Percentiles rank a stretch among this genome's conserved stretches.
Conservation (phyloP, 1,140 invertebrate genomes). For the Halictus rubicundus region DNA sequence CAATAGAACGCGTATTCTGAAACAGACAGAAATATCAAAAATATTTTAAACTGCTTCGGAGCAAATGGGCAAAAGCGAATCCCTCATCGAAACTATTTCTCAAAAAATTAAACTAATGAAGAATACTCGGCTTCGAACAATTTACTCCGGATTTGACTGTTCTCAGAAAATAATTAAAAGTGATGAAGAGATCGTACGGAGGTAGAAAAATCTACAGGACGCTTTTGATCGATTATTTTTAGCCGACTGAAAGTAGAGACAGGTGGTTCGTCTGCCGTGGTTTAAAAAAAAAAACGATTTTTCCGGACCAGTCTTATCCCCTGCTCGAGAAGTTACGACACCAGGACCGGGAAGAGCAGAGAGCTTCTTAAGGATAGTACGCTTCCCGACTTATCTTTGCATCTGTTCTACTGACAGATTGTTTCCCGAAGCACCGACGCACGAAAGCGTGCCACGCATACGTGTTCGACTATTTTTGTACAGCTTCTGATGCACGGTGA, state of each 20-base stretch:
- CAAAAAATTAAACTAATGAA: too few relatives aligned
- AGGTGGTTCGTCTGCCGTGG: conserved; percentile 5
- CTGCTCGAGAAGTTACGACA: not conserved
- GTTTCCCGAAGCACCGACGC: conserved; percentile 52
- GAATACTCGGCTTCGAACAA: too few relatives aligned
- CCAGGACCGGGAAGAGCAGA: conserved; percentile 10
- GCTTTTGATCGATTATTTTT: too few relatives aligned
- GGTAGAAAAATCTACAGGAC: too few relatives aligned
- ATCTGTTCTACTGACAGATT: conserved; percentile 68
- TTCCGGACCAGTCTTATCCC: not conserved
- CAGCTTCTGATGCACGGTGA: conserved; percentile 8
- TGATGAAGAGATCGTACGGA: too few relatives aligned
- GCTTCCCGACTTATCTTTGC: conserved; percentile 63
- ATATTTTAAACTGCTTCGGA: too few relatives aligned
- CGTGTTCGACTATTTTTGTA: conserved; percentile 61
- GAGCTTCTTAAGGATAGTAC: conserved; percentile 29
- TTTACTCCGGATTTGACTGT: too few relatives aligned
- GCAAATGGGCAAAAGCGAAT: too few relatives aligned
- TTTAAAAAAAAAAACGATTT: not conserved
- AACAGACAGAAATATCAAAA: too few relatives aligned
- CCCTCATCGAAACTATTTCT: too few relatives aligned
- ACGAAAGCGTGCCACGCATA: conserved; percentile 64
- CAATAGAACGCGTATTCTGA: too few relatives aligned
- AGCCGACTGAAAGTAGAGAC: not conserved
- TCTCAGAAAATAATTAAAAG: too few relatives aligned